Evolutionary conservation across 1,140 invertebrate species (phyloP).

Genomic region (Lepidurus couesii): DNA sequence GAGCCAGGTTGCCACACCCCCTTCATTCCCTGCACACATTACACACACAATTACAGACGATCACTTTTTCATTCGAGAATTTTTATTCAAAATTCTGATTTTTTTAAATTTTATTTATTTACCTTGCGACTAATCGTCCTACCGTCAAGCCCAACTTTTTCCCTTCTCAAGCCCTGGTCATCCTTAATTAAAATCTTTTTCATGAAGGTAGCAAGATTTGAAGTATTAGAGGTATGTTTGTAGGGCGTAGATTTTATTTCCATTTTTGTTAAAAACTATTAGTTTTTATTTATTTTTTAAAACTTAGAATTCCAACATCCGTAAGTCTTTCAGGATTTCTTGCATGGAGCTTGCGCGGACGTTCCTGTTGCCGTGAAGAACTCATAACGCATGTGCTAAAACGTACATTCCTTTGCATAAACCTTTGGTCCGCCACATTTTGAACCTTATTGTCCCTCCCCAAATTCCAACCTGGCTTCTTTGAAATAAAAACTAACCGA

Average conservation of each 20-base stretch:
- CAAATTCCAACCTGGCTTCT: conserved; percentile 15
- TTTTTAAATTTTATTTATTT: background rate
- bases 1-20: conserved; percentile 44
- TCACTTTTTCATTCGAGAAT: background rate
- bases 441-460: background rate
- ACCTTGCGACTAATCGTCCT: background rate
- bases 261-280: background rate
- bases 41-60: background rate
- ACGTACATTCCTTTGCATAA: background rate
- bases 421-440: background rate
- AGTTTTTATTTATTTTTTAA: background rate
- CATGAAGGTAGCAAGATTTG: background rate
- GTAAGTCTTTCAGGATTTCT: background rate
- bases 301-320: background rate
- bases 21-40: background rate
- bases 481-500: background rate
- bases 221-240: too few relatives aligned
- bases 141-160: background rate
- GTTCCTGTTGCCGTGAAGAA: background rate
- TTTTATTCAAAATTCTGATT: background rate
- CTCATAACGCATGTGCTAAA: background rate
- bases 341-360: background rate
- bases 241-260: too few relatives aligned
- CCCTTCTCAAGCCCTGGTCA: background rate
- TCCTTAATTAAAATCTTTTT: background rate